Percentiles rank a stretch among this genome's conserved stretches.
phyloP scores from a whole-genome alignment of 1,140 invertebrate species.

The Pogonomyrmex californicus region DNA sequence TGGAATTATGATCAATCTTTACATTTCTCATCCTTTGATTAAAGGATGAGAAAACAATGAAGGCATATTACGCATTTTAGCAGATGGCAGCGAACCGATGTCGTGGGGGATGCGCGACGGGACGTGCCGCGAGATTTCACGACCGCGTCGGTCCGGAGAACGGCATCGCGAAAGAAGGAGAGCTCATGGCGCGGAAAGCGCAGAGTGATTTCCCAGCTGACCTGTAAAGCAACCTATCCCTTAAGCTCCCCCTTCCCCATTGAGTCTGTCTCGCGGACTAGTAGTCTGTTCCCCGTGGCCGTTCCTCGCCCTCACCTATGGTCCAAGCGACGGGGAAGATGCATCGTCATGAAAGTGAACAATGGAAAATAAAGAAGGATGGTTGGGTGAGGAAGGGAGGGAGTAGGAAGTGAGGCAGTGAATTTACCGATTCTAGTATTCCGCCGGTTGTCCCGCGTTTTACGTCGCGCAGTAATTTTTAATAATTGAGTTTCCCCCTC shows the following conservation, averaged over 20 bases:
- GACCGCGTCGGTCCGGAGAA: slow-evolving; percentile 63
- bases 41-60: not conserved
- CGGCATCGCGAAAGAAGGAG: slow-evolving; percentile 66
- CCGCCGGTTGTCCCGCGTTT: not conserved
- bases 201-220: slow-evolving; percentile 88
- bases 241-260: slow-evolving; percentile 69
- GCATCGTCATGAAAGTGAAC: slow-evolving; percentile 42
- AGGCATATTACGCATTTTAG: not conserved
- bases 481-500: slow-evolving; percentile 29
- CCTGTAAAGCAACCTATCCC: slow-evolving; percentile 85
- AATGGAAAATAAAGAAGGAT: not conserved
- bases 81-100: not conserved
- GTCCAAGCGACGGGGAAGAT: slow-evolving; percentile 52
- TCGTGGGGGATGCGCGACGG: slow-evolving; percentile 10
- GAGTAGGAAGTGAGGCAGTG: not conserved
- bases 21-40: too few species aligned
- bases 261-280: slow-evolving; percentile 74
- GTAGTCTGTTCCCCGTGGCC: slow-evolving; percentile 54
- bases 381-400: not conserved
- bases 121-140: slow-evolving; percentile 44
- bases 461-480: slow-evolving; percentile 34
- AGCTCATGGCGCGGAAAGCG: slow-evolving; percentile 76
- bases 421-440: slow-evolving; percentile 27
- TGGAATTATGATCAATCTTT: too few species aligned
- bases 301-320: slow-evolving; percentile 31